These are phyloP conservation scores for Mormyrus proboscirostris DNA, from an alignment of 2,797 vertebrate species.

Conservation along the genomic window DNA sequence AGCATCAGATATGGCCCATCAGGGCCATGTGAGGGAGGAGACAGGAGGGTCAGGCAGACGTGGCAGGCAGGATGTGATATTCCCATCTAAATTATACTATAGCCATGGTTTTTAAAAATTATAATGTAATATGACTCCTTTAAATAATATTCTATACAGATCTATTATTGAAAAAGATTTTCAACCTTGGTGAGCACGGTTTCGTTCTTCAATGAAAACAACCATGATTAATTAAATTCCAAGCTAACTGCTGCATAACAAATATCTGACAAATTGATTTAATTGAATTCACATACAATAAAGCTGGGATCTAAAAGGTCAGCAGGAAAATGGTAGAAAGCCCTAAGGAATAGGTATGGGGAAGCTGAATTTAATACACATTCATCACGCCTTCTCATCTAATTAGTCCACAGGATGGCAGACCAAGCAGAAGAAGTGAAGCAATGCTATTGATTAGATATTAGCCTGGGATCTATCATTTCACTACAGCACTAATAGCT, in stretches of 20 bases:
- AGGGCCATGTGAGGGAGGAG: neutral
- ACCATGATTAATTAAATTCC: conserved; percentile 62
- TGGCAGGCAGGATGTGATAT: neutral
- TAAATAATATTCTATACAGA: neutral
- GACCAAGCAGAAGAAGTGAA: conserved; percentile 71
- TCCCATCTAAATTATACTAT: neutral
- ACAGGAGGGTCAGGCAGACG: neutral
- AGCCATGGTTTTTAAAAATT: neutral
- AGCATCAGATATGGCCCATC: neutral
- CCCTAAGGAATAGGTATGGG: conserved; percentile 74
- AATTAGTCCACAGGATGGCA: conserved; percentile 88
- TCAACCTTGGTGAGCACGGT: conserved; percentile 14
- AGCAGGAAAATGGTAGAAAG: conserved; percentile 75
- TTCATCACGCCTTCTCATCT: conserved; percentile 99
- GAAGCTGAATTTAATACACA: conserved; percentile 82
- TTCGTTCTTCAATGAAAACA: conserved; percentile 50
- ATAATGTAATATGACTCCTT: neutral
- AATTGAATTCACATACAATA: conserved; percentile 84
- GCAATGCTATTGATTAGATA: conserved; percentile 81
- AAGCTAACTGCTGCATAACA: conserved; percentile 64
- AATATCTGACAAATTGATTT: conserved; percentile 80
- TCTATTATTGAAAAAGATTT: conserved; percentile 21
- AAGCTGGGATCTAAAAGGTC: conserved; percentile 87
- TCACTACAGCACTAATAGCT: conserved; percentile 53
- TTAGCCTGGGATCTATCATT: conserved; percentile 87